Percentiles rank a stretch among this genome's conserved stretches.
These are phyloP conservation scores for Trogon surrucura DNA, from an alignment of 2,113 vertebrate species.

Conservation along the genomic window DNA sequence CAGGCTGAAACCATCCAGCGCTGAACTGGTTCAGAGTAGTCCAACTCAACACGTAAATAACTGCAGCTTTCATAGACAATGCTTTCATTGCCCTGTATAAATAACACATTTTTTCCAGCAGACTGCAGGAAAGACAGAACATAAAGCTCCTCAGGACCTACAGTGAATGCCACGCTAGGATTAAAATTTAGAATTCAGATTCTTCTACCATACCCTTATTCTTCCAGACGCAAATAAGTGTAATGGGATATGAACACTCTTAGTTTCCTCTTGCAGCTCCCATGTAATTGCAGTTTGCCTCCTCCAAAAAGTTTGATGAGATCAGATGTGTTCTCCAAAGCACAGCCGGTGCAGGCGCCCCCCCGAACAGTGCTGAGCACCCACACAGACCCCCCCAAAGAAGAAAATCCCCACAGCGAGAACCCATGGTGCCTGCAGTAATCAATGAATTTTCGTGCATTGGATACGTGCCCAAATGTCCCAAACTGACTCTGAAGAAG, in stretches of 20 bases:
- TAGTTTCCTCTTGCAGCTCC: neutral
- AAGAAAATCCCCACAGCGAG: neutral
- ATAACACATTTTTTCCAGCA: neutral
- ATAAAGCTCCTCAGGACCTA: neutral
- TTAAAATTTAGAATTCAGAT: neutral
- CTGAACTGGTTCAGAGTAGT: neutral
- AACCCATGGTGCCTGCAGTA: fast-evolving
- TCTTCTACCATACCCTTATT: neutral
- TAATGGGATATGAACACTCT: neutral
- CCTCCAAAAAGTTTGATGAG: neutral
- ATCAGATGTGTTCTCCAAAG: neutral
- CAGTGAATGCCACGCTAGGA: neutral
- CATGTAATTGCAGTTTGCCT: neutral
- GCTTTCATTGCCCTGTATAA: neutral
- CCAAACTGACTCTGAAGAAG: neutral
- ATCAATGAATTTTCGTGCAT: neutral
- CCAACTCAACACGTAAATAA: neutral
- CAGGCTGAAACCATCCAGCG: neutral
- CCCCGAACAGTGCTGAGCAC: fast-evolving
- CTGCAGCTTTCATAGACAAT: neutral
- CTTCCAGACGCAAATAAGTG: neutral
- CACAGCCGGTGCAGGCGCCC: neutral
- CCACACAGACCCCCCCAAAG: neutral
- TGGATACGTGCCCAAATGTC: neutral
- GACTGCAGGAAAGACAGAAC: neutral